Base-by-base conservation (phyloP, 30 jellyfish, hydroid and myxozoan species). In the Pelagia noctiluca region DNA sequence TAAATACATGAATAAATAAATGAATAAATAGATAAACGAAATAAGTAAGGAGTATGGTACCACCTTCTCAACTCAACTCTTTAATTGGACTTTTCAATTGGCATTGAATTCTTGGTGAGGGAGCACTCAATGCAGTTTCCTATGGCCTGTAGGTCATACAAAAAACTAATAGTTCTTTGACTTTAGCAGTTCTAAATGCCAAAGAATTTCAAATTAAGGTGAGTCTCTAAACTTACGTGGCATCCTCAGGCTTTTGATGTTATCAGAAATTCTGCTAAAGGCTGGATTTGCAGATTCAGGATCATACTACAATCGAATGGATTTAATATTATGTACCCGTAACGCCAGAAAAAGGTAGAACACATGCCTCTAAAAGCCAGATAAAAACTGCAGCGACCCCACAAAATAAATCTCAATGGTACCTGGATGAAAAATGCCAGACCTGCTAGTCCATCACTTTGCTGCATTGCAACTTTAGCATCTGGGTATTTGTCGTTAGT, bases 151-250 rank as follows among this genome's bases (percentile, higher is more conserved):
- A 2, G 30, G 4, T 5, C 10, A 75, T n/a, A 36, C 1, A 36
- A 16, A 8, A 0, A 0, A 19, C n/a, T 35, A 35, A 29, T 68
- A 7, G 33, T 19, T 4, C 26, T 23, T 0, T n/a, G 76, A 63
- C 25, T 63, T 63, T 23, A 7, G 2, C 4, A 13, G 10, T 3
- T 23, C 12, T 4, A 33, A 1, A 50, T 31, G n/a, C n/a, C n/a
- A n/a, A n/a, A n/a, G n/a, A n/a, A n/a, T n/a, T n/a, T n/a, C n/a
- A n/a, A n/a, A n/a, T n/a, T n/a, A n/a, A n/a, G n/a, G n/a, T n/a
- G n/a, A n/a, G n/a, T n/a, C n/a, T n/a, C n/a, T n/a, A n/a, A n/a
- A 87, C 99, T 42, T 77, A 94, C 99, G 82, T 5, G 99, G 97
- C 68, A 65, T n/a, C 31, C 86, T 70, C 50, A 94, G 37, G 11